Percentiles rank a stretch among this genome's conserved stretches.
Conservation (phyloP, 2,888 invertebrate species). For the Alloplasta piceator region DNA sequence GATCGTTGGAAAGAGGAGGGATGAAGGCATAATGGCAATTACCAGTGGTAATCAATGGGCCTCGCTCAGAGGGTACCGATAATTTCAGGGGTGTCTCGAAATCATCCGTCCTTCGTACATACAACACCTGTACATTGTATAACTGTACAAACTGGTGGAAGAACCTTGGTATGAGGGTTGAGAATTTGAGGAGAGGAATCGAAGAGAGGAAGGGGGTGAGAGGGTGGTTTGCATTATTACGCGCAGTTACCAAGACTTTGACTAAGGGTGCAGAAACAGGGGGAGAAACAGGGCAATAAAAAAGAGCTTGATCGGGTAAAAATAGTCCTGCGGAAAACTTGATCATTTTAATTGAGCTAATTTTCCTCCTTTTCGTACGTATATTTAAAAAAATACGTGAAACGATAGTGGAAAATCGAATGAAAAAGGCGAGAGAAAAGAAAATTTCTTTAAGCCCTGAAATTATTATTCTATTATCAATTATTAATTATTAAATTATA, state of each 20-base stretch:
- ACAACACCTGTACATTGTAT: conserved; percentile 24
- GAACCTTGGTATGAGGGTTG: background rate
- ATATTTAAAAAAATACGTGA: conserved; percentile 6
- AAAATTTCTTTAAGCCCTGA: too few species aligned
- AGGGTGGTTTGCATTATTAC: background rate
- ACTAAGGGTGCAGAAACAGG: background rate
- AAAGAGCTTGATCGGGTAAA: background rate
- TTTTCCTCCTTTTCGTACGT: conserved; percentile 59
- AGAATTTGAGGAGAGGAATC: background rate
- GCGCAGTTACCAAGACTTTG: conserved; percentile 1
- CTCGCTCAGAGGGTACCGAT: conserved; percentile 74
- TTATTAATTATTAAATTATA: too few species aligned
- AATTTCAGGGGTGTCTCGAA: conserved; percentile 77
- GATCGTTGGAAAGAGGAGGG: conserved; percentile 61
- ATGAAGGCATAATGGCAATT: conserved; percentile 74
- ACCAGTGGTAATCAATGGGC: conserved; percentile 79
- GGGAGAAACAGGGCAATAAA: conserved; percentile 19
- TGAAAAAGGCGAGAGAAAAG: too few species aligned
- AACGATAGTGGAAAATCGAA: too few species aligned
- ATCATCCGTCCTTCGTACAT: conserved; percentile 53
- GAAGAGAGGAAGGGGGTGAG: conserved; percentile 44
- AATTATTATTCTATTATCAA: too few species aligned
- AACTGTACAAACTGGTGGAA: background rate
- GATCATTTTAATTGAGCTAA: conserved; percentile 75
- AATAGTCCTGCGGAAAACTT: conserved; percentile 29